These are phyloP conservation scores for Erpobdella octoculata DNA, from an alignment of 2,888 invertebrate species.

Conservation along the genomic window DNA sequence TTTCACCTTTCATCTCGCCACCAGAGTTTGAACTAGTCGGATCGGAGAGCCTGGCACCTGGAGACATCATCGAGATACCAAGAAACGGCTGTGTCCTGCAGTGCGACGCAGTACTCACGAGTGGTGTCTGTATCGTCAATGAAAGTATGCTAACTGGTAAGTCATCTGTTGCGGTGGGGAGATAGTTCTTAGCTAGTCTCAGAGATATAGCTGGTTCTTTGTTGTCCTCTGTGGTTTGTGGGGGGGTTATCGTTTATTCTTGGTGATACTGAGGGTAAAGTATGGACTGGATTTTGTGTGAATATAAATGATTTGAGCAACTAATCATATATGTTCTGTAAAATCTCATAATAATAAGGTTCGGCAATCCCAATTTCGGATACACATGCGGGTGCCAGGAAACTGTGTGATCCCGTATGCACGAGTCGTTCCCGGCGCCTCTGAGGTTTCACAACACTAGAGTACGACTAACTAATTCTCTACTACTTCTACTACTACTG, in stretches of 20 bases:
- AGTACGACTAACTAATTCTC: no score
- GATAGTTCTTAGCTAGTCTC: background rate
- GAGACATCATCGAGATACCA: slow-evolving; percentile 79
- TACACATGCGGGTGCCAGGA: no score
- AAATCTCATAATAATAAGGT: no score
- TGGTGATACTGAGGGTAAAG: background rate
- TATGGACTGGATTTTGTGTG: background rate
- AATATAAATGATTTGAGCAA: background rate
- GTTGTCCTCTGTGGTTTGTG: background rate
- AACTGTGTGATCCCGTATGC: no score
- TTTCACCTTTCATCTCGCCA: background rate
- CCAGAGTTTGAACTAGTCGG: slow-evolving; percentile 46
- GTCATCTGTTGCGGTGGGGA: slow-evolving; percentile 28
- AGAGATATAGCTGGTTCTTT: background rate
- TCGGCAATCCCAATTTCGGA: no score
- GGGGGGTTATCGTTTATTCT: background rate
- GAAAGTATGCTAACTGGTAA: slow-evolving; percentile 85
- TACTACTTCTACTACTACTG: no score
- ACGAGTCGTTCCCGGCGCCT: no score
- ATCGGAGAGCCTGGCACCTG: slow-evolving; percentile 74
- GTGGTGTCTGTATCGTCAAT: slow-evolving; percentile 78
- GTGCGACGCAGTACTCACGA: slow-evolving; percentile 77
- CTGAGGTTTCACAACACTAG: no score
- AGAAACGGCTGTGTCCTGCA: slow-evolving; percentile 74
- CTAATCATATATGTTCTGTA: no score